Conservation (phyloP, 2,888 invertebrate species). For the Trissolcus japonicus region DNA sequence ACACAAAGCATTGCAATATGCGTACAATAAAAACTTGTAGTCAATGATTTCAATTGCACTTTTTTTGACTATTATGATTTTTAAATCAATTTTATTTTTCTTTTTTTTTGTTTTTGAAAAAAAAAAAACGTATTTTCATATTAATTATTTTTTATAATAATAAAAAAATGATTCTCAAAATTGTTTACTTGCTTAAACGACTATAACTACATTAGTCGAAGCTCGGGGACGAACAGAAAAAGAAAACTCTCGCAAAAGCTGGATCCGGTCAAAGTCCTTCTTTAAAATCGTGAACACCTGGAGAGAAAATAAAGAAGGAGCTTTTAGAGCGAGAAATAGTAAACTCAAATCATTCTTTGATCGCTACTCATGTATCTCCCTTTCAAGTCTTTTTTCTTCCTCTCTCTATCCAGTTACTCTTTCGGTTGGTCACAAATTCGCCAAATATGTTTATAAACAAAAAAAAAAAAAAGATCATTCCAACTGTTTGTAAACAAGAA, state of each 20-base stretch:
- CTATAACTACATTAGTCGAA: conserved; percentile 24
- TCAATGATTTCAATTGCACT: conserved; percentile 37
- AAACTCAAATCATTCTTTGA: too few species aligned
- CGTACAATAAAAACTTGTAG: conserved; percentile 19
- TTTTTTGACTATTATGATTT: conserved; percentile 16
- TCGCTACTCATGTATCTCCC: too few species aligned
- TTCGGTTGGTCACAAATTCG: too few species aligned
- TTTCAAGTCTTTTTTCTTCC: too few species aligned
- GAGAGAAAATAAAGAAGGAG: conserved; percentile 13
- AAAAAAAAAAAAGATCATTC: too few species aligned
- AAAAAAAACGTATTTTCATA: not conserved
- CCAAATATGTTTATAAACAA: too few species aligned
- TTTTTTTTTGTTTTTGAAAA: not conserved
- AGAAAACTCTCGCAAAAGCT: not conserved
- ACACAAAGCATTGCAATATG: not conserved
- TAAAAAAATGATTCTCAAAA: conserved; percentile 4
- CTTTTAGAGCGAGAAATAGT: not conserved
- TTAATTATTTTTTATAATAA: not conserved
- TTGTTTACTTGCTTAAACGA: not conserved
- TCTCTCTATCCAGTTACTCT: too few species aligned
- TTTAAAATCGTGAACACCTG: conserved; percentile 24
- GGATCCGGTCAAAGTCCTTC: conserved; percentile 27
- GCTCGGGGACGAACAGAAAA: conserved; percentile 1
- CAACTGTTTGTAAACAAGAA: too few species aligned
- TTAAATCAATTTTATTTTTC: not conserved